These are phyloP conservation scores for Drosophila lacteicornis DNA, from an alignment of 1,140 invertebrate species.

Conservation along the genomic window DNA sequence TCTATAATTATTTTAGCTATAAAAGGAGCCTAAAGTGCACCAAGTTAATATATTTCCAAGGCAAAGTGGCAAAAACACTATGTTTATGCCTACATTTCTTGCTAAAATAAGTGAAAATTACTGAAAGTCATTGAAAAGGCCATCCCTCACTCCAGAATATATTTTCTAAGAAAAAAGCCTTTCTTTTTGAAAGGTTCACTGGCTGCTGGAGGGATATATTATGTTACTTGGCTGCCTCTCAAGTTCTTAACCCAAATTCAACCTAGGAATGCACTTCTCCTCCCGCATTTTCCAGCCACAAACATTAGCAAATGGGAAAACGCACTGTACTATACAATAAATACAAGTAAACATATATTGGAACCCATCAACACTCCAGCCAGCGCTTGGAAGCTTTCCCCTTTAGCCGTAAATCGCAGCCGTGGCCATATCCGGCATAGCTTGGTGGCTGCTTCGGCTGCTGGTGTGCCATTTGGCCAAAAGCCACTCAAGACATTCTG, in stretches of 20 bases:
- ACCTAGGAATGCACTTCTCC: neutral
- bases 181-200: neutral
- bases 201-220: neutral
- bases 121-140: no score
- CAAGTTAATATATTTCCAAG: neutral
- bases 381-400: constrained; percentile 27
- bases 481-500: constrained; percentile 45
- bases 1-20: no score
- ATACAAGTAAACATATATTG: no score
- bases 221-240: neutral
- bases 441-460: constrained; percentile 2
- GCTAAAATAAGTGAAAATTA: neutral
- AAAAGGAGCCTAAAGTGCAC: no score
- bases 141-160: neutral
- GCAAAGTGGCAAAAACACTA: no score
- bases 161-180: neutral
- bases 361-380: neutral
- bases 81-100: no score
- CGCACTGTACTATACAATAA: constrained; percentile 4
- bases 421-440: constrained; percentile 60
- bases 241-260: constrained; percentile 9
- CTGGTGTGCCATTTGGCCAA: constrained; percentile 47
- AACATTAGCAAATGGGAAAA: neutral
- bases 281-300: no score
- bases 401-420: constrained; percentile 38